These are phyloP conservation scores for Oegoconia quadripuncta DNA, from an alignment of 2,888 invertebrate genomes.

Conservation along the genomic window DNA sequence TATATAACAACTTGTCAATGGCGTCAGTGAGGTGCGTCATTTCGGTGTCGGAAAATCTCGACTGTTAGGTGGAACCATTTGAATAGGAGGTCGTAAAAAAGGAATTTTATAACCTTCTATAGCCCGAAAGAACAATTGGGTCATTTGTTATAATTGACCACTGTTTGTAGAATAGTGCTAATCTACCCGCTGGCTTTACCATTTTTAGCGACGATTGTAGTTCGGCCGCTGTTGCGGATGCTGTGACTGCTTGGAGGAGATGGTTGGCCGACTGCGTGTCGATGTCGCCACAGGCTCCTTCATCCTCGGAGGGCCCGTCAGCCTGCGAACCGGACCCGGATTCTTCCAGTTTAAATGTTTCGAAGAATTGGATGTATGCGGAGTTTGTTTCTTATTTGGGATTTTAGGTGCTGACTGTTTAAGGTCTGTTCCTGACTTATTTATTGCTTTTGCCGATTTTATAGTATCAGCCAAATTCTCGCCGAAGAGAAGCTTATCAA, in stretches of 20 bases:
- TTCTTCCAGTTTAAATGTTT: slow-evolving; percentile 12
- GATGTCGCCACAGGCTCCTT: slow-evolving; percentile 6
- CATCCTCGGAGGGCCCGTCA: slow-evolving; percentile 6
- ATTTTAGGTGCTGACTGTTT: slow-evolving; percentile 4
- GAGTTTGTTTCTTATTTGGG: slow-evolving; percentile 1
- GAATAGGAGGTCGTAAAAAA: not conserved
- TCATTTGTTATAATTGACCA: slow-evolving; percentile 6
- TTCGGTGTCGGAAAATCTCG: slow-evolving; percentile 2
- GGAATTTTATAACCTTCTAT: slow-evolving; percentile 11
- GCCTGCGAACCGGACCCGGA: slow-evolving; percentile 8
- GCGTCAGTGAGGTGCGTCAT: slow-evolving; percentile 2
- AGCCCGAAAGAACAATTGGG: slow-evolving; percentile 9
- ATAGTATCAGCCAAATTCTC: slow-evolving; percentile 17
- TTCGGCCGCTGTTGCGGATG: slow-evolving; percentile 7
- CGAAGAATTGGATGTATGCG: not conserved
- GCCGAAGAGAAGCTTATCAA: slow-evolving; percentile 20
- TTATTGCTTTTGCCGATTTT: too few species aligned
- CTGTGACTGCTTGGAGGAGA: slow-evolving; percentile 9
- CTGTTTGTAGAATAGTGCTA: slow-evolving; percentile 3
- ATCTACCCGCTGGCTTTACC: slow-evolving; percentile 12
- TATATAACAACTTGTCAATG: slow-evolving; percentile 2
- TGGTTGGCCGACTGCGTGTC: slow-evolving; percentile 3
- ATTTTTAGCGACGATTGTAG: slow-evolving; percentile 9
- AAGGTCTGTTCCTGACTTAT: not conserved
- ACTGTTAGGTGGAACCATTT: not conserved